Base-by-base conservation (phyloP, 2,113 vertebrate genomes). In the Sclerurus mexicanus region DNA sequence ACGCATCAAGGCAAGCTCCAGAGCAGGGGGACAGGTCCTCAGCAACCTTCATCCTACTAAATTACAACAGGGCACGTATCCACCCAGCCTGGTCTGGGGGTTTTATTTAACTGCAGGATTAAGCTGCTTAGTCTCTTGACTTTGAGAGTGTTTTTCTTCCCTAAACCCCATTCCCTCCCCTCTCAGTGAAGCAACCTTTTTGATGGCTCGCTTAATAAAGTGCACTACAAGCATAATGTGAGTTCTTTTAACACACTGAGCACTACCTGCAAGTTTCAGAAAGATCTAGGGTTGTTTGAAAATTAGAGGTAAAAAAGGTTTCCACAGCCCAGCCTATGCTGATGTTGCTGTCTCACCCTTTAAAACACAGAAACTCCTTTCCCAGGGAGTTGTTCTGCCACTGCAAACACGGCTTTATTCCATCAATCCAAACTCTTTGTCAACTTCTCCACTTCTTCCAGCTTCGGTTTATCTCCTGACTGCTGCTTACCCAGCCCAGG, bases 261-360 rank as follows among this genome's bases (percentile, higher is more conserved):
- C 3, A 35, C 33, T 53, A 74, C 47, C 8, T 6, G 2, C 16
- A 90, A 77, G 42, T 52, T 77, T 84, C 75, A 74, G 28, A 93
- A 95, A 68, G 9, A 44, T 30, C 30, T 42, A 7, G 0, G 0
- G 10, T 20, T 83, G 19, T 21, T 44, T 59, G 10, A 74, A 92
- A 95, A 74, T 24, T 67, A 12, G 5, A 86, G 13, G 6, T 35
- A 13, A 66, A 64, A 6, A 8, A 37, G 24, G 42, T 69, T 42
- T 20, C 13, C 14, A 35, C 2, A 1, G 27, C 58, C 13, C 33
- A 17, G 2, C 8, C 2, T 5, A n/a, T 1, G 1, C 1, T 81
- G 40, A 72, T 60, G 31, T 7, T 21, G n/a, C 28, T 49, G 5
- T 21, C 73, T 21, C 0, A 3, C 55, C 25, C 4, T 15, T 18